These are phyloP conservation scores for Pogonomyrmex californicus DNA, from an alignment of 1,140 invertebrate genomes.

Conservation along the genomic window DNA sequence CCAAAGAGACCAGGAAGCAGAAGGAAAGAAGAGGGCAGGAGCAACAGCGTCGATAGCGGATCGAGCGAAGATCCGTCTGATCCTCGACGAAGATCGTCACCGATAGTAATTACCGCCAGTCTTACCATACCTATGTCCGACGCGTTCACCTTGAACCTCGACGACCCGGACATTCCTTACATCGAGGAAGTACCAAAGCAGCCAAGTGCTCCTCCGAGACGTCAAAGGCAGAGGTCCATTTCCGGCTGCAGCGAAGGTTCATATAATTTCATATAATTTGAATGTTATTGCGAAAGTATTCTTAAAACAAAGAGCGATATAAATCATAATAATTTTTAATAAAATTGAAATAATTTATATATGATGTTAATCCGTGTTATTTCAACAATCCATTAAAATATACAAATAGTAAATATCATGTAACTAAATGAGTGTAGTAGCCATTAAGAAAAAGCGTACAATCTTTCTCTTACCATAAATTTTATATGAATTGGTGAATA, in stretches of 20 bases:
- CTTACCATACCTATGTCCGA: slow-evolving; percentile 91
- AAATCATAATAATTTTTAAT: not conserved
- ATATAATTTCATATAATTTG: slow-evolving; percentile 10
- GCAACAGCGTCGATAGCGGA: slow-evolving; percentile 87
- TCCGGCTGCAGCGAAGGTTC: slow-evolving; percentile 84
- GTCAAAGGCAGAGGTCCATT: slow-evolving; percentile 84
- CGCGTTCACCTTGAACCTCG: slow-evolving; percentile 87
- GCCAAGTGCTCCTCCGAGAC: slow-evolving; percentile 81
- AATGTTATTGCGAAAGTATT: not conserved
- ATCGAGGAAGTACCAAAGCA: slow-evolving; percentile 88
- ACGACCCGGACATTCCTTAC: slow-evolving; percentile 91
- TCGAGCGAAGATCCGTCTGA: slow-evolving; percentile 86
- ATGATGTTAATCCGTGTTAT: not conserved
- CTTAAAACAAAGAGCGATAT: not conserved
- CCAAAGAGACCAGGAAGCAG: slow-evolving; percentile 83
- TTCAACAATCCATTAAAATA: not conserved
- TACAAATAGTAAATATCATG: not conserved
- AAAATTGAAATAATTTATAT: not conserved
- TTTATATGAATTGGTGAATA: too few relatives aligned
- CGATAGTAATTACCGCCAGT: slow-evolving; percentile 92
- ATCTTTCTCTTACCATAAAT: not conserved
- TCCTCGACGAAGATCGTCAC: slow-evolving; percentile 85
- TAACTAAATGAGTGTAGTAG: not conserved
- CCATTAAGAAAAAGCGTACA: not conserved
- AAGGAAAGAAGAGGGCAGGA: slow-evolving; percentile 86